Evolutionary conservation across 1,140 invertebrate species (phyloP), one percentile per base, ranked within the genome.

Genomic region (Phortica variegata): DNA sequence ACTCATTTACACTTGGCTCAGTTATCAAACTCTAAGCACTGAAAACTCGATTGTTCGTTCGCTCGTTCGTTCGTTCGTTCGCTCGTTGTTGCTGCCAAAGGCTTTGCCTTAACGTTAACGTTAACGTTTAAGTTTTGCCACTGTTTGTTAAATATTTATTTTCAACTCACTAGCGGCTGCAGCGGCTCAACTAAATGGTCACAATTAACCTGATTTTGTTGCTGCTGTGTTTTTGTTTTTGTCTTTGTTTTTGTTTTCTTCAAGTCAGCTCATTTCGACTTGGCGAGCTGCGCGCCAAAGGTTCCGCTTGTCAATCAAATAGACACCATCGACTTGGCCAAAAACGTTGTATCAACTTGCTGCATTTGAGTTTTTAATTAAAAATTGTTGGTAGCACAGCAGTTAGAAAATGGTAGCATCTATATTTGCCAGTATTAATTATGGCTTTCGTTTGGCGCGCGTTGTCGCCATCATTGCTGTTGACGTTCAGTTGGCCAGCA

Each of bases 251-350:
- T n/a, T n/a, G n/a, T n/a, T n/a, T n/a, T n/a, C n/a, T n/a, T n/a
- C n/a, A n/a, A n/a, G n/a, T n/a, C n/a, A n/a, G n/a, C n/a, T n/a
- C n/a, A n/a, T 15, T 10, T 10, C 33, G 12, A 15, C 33, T 15
- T 20, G 41, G 40, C n/a, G 16, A 9, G 13, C 37, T 19, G 29
- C 23, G 4, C 29, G 23, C 20, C 52, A 38, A 42, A 33, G 38
- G 54, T 56, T 56, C 50, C 51, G 54, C 54, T 56, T 56, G 54
- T 56, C 54, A 56, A 56, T 56, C 51, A 56, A 56, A 56, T 53
- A 45, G 54, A 49, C 54, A 56, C 50, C 54, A 56, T 40, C 43
- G 10, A 26, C 23, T 26, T 5, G 10, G 23, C 23, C 23, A 26
- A 26, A 26, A 5, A 26, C 23, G n/a, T n/a, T 33, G 31, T 12